Evolutionary conservation across 53 echinoderm and acorn worm genomes (phyloP).

Genomic region (Stichopus horrens): DNA sequence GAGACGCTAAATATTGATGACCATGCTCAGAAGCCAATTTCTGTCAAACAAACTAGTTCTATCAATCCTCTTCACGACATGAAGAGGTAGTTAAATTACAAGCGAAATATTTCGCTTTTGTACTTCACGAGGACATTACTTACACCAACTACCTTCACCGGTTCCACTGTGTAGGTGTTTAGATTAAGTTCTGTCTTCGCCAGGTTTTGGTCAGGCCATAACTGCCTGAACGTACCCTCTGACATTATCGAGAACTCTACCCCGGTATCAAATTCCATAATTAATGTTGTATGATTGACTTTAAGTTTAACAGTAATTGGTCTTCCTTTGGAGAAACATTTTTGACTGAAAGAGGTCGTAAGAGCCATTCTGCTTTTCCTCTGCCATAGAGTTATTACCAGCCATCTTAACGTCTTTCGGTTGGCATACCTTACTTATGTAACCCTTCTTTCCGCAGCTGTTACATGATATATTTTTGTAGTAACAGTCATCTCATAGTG

Average conservation of each 20-base stretch:
- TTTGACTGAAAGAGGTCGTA: no score
- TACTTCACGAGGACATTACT: slow-evolving; percentile 37
- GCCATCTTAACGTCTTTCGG: neutral
- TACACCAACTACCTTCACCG: neutral
- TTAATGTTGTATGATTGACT: slow-evolving; percentile 13
- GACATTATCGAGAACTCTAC: slow-evolving; percentile 26
- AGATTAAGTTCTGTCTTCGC: neutral
- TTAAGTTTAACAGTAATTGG: slow-evolving; percentile 23
- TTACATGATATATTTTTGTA: slow-evolving; percentile 10
- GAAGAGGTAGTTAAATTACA: neutral
- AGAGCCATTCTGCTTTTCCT: slow-evolving; percentile 6
- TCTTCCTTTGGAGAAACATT: neutral
- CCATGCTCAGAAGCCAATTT: slow-evolving; percentile 31
- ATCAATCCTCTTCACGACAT: neutral
- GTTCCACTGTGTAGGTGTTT: slow-evolving; percentile 48
- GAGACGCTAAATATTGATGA: neutral
- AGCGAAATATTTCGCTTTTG: neutral
- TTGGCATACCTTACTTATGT: slow-evolving; percentile 40
- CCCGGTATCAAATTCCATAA: slow-evolving; percentile 50
- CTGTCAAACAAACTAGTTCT: slow-evolving; percentile 12
- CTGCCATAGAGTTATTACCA: neutral
- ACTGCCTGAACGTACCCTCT: neutral
- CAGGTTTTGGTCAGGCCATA: slow-evolving; percentile 7
- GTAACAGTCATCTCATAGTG: slow-evolving; percentile 37
- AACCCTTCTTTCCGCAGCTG: slow-evolving; percentile 50